Percentiles rank a stretch among this genome's conserved stretches.
phyloP scores from a whole-genome alignment of 2,888 invertebrate genomes.

The Morinoia aosen region DNA sequence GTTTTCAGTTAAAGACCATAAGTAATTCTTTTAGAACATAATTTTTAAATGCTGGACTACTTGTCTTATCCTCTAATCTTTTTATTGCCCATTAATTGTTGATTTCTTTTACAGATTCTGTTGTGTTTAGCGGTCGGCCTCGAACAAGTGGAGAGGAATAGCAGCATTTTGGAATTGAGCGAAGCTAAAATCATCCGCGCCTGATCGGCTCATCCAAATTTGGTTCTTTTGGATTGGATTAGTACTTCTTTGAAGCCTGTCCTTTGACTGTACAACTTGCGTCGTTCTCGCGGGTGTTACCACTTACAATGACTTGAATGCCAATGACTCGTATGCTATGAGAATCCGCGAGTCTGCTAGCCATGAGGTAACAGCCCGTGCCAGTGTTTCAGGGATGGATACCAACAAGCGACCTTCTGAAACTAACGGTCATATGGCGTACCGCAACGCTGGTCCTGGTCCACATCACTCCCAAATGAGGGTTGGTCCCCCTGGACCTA shows the following conservation, averaged over 20 bases:
- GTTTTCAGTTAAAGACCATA: neutral
- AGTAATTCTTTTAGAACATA: neutral
- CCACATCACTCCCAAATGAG: slow-evolving; percentile 4
- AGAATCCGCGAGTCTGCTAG: neutral
- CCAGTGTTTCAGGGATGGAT: neutral
- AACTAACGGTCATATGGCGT: slow-evolving; percentile 5
- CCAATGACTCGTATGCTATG: neutral
- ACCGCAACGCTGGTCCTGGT: neutral
- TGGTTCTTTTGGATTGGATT: neutral
- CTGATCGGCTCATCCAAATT: neutral
- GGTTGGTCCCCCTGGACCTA: neutral
- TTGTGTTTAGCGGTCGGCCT: neutral
- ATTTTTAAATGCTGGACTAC: neutral
- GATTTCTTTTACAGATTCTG: neutral
- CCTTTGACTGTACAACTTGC: neutral
- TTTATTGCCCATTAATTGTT: neutral
- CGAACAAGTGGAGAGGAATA: neutral
- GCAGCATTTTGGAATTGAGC: neutral
- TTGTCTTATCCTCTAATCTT: neutral
- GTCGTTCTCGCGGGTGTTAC: neutral
- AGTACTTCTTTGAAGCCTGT: neutral
- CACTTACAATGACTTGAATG: neutral
- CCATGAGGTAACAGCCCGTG: neutral
- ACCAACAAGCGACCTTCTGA: neutral
- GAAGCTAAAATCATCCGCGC: neutral